phyloP scores from a whole-genome alignment of 2,888 invertebrate species.

The Hypsopygia costalis region DNA sequence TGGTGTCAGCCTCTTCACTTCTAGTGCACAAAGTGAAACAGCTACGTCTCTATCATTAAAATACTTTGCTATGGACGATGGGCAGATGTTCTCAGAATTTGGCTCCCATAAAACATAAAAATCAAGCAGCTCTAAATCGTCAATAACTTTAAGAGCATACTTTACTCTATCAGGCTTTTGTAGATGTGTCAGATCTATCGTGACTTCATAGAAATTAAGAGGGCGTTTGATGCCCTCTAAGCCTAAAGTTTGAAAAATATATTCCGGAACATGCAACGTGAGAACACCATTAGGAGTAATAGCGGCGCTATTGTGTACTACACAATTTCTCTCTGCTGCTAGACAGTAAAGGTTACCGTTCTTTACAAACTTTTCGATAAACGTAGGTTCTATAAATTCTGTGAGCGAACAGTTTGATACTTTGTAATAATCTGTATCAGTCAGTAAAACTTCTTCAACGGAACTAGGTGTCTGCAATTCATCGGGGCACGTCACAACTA shows the following conservation, averaged over 20 bases:
- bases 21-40: slow-evolving; percentile 36
- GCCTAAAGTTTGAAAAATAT: slow-evolving; percentile 61
- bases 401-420: slow-evolving; percentile 41
- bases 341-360: slow-evolving; percentile 55
- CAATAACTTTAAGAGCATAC: slow-evolving; percentile 18
- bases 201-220: slow-evolving; percentile 52
- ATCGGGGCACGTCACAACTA: slow-evolving; percentile 61
- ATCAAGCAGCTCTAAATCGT: slow-evolving; percentile 47
- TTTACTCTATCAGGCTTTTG: slow-evolving; percentile 35
- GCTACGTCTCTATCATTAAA: slow-evolving; percentile 45
- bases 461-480: slow-evolving; percentile 45
- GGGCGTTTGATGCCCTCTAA: slow-evolving; percentile 57
- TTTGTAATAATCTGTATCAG: slow-evolving; percentile 62
- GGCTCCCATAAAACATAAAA: slow-evolving; percentile 59
- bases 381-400: slow-evolving; percentile 49
- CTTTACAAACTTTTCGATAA: slow-evolving; percentile 59
- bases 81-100: slow-evolving; percentile 48
- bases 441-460: slow-evolving; percentile 44
- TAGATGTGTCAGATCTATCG: slow-evolving; percentile 44
- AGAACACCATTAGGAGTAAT: slow-evolving; percentile 59
- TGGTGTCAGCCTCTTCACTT: slow-evolving; percentile 36
- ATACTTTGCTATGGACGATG: slow-evolving; percentile 68
- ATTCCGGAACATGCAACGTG: slow-evolving; percentile 49
- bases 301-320: slow-evolving; percentile 55
- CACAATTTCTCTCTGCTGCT: slow-evolving; percentile 47